phyloP scores from a whole-genome alignment of 2,888 invertebrate species.

The Allacma fusca region DNA sequence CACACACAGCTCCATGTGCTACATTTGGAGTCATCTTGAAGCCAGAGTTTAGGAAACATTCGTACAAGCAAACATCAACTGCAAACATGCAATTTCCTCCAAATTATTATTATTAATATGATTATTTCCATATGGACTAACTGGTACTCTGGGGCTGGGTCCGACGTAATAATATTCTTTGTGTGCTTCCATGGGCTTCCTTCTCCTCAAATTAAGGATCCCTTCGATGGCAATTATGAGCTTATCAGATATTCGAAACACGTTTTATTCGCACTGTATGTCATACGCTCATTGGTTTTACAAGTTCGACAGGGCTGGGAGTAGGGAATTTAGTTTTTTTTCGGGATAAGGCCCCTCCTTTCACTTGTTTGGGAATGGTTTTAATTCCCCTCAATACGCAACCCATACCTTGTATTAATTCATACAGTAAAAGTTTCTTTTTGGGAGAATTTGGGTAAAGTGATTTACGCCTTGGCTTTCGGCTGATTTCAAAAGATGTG shows the following conservation, averaged over 20 bases:
- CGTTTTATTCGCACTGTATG: neutral
- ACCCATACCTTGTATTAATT: neutral
- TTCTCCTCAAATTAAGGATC: neutral
- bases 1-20: neutral
- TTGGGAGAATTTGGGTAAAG: too few relatives aligned
- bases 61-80: neutral
- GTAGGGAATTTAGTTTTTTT: too few relatives aligned
- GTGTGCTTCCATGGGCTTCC: neutral
- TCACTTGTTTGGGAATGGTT: neutral
- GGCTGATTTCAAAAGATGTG: too few relatives aligned
- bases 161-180: neutral
- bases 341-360: too few relatives aligned
- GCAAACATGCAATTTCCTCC: constrained; percentile 14
- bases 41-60: neutral
- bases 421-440: too few relatives aligned
- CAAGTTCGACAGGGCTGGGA: too few relatives aligned
- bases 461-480: too few relatives aligned
- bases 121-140: constrained; percentile 22
- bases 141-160: neutral
- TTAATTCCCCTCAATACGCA: neutral
- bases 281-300: neutral
- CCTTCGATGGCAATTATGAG: neutral
- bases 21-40: neutral
- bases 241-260: neutral
- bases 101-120: constrained; percentile 19